A percentile compares a stretch with the other conserved stretches of the same genome.
Conservation (phyloP, 2,888 invertebrate genomes). For the Liodrosophila aerea region DNA sequence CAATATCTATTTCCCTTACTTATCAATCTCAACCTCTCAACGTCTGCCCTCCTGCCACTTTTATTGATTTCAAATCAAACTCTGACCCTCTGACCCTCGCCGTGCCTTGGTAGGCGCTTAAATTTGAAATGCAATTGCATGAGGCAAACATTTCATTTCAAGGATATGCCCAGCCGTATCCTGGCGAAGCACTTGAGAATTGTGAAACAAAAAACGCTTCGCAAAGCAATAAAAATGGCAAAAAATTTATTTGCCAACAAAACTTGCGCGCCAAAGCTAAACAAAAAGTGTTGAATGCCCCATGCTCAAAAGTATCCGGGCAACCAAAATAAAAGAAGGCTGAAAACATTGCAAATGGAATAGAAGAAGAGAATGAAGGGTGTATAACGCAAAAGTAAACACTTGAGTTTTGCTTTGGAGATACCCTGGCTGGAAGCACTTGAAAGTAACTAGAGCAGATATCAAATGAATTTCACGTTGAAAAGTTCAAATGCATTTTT, state of each 20-base stretch:
- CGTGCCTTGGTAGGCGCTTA: slow-evolving; percentile 6
- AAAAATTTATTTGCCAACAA: slow-evolving; percentile 39
- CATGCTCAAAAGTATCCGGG: slow-evolving; percentile 31
- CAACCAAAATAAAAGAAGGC: slow-evolving; percentile 5
- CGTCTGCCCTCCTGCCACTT: not conserved
- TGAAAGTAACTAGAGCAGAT: not conserved
- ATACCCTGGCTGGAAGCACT: no score
- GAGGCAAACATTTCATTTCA: slow-evolving; percentile 71
- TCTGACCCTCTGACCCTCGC: no score
- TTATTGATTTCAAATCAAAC: slow-evolving; percentile 40
- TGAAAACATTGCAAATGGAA: slow-evolving; percentile 24
- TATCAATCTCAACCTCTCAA: not conserved
- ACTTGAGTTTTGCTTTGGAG: not conserved
- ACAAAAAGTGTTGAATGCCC: slow-evolving; percentile 57
- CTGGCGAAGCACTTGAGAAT: slow-evolving; percentile 64
- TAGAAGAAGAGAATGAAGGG: slow-evolving; percentile 7
- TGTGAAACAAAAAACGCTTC: slow-evolving; percentile 64
- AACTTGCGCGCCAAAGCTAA: slow-evolving; percentile 44
- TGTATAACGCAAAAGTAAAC: no score
- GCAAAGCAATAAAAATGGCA: slow-evolving; percentile 54
- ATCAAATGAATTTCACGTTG: not conserved
- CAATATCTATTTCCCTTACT: not conserved
- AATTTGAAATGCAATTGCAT: slow-evolving; percentile 51
- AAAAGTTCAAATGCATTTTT: not conserved
- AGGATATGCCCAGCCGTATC: slow-evolving; percentile 43